Base-by-base conservation (phyloP, 2,113 vertebrate genomes). In the Numenius arquata region DNA sequence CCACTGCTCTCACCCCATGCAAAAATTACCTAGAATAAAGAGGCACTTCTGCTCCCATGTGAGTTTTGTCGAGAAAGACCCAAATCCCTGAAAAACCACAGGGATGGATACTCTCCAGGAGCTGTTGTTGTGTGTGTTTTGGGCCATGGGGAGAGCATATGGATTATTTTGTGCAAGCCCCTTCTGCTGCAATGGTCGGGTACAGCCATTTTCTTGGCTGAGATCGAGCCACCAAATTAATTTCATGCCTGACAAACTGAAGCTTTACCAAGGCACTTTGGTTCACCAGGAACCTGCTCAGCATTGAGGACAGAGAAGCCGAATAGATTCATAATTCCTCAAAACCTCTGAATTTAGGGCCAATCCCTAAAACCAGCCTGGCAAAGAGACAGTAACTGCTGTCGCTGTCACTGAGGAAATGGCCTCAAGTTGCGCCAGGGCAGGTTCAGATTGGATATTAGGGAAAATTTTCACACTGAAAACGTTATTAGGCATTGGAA, bases 151-250 rank as follows among this genome's bases (percentile, higher is more conserved):
- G 40, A 76, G 56, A 66, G 41, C 2, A n/a, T 19, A 11, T 1
- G 7, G 5, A 8, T 12, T 65, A 8, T 21, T 61, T 53, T 3
- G 5, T 55, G 50, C 38, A 77, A 23, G 2, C 10, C 5, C 15
- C 7, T 62, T 27, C 7, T 56, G n/a, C 48, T 68, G 50, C 48
- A 61, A 17, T 19, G 32, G 30, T 10, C 0, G 0, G n/a, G 36
- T 14, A 26, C 13, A 73, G 45, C 3, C 15, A 4, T 26, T 43
- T 79, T 48, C n/a, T 45, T 67, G 23, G 10, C 59, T 67, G 43
- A 83, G 25, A 73, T n/a, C 3, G 4, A 89, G 29, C 2, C 52
- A 87, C 4, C 36, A 86, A 65, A 80, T 56, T 43, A 23, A 88
- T 68, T 40, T 34, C 21, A 43, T 43, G 34, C 23, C 26, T 27